These are phyloP conservation scores for Cercopithecus neglectus DNA, from an alignment of 2,797 vertebrate genomes.

Conservation along the genomic window DNA sequence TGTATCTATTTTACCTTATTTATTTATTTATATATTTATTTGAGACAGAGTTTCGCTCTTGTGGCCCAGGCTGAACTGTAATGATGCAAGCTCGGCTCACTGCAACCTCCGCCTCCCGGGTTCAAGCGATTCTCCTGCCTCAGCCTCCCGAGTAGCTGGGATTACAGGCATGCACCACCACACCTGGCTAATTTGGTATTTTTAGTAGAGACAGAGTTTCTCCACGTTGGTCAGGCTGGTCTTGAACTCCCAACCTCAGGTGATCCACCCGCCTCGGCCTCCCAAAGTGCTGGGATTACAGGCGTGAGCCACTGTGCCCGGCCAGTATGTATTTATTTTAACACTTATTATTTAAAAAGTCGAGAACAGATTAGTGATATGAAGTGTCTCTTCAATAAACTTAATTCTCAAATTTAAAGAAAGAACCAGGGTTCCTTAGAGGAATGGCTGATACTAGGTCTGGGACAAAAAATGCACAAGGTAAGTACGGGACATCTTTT, in stretches of 20 bases:
- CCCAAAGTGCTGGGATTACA: not conserved
- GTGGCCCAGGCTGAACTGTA: no score
- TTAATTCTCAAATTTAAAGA: not conserved
- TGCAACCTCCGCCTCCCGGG: no score
- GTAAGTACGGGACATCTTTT: not conserved
- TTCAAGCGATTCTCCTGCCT: not conserved
- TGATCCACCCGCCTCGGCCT: not conserved
- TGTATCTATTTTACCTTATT: no score
- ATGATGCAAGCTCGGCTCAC: no score
- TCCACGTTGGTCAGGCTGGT: not conserved
- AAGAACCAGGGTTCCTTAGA: not conserved
- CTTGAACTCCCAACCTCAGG: not conserved
- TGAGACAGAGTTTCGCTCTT: no score
- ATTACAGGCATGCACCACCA: not conserved
- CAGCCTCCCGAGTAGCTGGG: not conserved
- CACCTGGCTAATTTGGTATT: not conserved
- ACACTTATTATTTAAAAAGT: constrained; percentile 2
- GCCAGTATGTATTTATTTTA: not conserved
- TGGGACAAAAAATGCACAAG: not conserved
- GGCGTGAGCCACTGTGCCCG: not conserved
- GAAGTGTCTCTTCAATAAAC: constrained; percentile 8
- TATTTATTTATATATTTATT: no score
- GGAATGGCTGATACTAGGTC: not conserved
- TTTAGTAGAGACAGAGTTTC: not conserved
- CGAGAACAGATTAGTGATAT: not conserved